A percentile compares a stretch with the other conserved stretches of the same genome.
Evolutionary conservation across 2,797 vertebrate species (phyloP).

Genomic region (Neosilurus hyrtlii): DNA sequence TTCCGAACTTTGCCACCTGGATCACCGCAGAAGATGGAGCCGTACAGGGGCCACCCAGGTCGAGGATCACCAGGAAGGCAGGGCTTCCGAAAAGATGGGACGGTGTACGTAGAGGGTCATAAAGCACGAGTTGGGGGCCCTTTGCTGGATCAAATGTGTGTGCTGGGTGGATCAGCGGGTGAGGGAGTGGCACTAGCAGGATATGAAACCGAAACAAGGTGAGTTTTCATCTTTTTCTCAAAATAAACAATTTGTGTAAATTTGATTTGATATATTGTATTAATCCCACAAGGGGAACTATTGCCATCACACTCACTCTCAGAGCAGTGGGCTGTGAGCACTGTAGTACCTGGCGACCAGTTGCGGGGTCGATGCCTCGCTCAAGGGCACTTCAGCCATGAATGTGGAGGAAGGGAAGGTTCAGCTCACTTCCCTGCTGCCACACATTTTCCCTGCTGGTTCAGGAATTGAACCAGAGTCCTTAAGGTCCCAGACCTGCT

Average conservation of each 20-base stretch:
- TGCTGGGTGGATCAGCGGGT: conserved; percentile 72
- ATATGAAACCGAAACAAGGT: conserved; percentile 92
- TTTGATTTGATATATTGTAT: too few relatives aligned
- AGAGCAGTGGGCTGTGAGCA: too few relatives aligned
- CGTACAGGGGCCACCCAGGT: conserved; percentile 82
- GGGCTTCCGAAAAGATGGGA: conserved; percentile 87
- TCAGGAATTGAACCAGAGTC: too few relatives aligned
- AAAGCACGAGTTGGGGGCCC: conserved; percentile 69
- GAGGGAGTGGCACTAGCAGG: conserved; percentile 64
- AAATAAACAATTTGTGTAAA: neutral
- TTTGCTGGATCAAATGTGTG: conserved; percentile 81
- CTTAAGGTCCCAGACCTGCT: too few relatives aligned
- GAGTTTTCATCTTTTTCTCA: conserved; percentile 23
- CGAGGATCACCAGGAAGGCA: conserved; percentile 90
- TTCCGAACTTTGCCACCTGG: conserved; percentile 84
- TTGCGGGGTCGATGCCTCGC: too few relatives aligned
- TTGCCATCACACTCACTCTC: too few relatives aligned
- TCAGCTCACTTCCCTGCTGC: too few relatives aligned
- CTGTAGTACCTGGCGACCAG: too few relatives aligned
- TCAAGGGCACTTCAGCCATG: too few relatives aligned
- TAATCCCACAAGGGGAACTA: too few relatives aligned
- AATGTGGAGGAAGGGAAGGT: too few relatives aligned
- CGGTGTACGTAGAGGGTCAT: conserved; percentile 86
- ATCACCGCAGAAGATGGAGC: conserved; percentile 89
- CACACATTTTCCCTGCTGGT: too few relatives aligned